These are phyloP conservation scores for Himantopus leucocephalus DNA, from an alignment of 2,113 vertebrate genomes.

Conservation along the genomic window DNA sequence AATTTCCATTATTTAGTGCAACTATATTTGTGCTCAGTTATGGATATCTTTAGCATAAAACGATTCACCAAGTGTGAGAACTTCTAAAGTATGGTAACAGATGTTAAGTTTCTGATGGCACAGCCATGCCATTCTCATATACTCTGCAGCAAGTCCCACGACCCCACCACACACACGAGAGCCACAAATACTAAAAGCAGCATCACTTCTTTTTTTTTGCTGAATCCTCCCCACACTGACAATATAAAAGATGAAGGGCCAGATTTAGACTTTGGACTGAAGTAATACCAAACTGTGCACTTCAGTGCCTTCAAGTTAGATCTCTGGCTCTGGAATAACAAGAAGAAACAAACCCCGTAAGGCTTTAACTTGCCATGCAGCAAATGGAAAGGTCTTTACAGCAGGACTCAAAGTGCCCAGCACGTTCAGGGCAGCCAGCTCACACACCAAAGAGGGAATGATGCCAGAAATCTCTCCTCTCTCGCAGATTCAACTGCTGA, in stretches of 20 bases:
- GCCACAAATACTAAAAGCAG: not conserved
- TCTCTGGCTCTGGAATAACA: not conserved
- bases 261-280: not conserved
- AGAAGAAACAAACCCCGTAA: not conserved
- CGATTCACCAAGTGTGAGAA: not conserved
- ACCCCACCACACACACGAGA: not conserved
- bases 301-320: not conserved
- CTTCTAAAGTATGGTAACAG: not conserved
- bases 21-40: not conserved
- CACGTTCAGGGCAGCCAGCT: not conserved
- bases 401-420: not conserved
- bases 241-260: not conserved
- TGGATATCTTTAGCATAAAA: not conserved
- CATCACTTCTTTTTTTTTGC: not conserved
- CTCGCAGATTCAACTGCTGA: not conserved
- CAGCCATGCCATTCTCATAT: not conserved
- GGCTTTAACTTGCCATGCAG: not conserved
- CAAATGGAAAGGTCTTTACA: not conserved
- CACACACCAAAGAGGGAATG: not conserved
- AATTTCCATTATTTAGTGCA: not conserved
- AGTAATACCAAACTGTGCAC: not conserved
- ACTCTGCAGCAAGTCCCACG: not conserved
- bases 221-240: not conserved
- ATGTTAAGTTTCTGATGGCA: not conserved
- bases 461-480: not conserved